Evolutionary conservation across 2,888 invertebrate species (phyloP).

Genomic region (Heliconius erato): DNA sequence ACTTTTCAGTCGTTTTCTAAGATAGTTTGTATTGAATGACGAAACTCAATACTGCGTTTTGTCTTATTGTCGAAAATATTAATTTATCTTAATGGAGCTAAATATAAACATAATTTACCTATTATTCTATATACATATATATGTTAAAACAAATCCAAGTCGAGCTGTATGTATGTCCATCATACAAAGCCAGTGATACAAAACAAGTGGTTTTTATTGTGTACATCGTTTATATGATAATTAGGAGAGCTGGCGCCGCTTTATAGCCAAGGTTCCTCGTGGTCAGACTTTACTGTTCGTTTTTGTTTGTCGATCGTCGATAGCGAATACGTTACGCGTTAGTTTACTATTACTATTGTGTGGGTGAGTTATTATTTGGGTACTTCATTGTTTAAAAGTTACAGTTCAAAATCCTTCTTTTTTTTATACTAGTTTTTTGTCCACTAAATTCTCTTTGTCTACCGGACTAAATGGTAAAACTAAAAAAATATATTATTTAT

Average conservation of each 20-base stretch:
- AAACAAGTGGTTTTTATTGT: slow-evolving; percentile 45
- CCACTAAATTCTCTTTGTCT: no score
- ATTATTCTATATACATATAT: background rate
- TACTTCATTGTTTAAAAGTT: no score
- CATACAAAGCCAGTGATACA: slow-evolving; percentile 14
- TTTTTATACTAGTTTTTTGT: no score
- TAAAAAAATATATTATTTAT: no score
- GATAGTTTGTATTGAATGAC: no score
- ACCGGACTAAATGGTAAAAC: no score
- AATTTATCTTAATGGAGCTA: background rate
- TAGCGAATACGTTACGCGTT: background rate
- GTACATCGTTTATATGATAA: slow-evolving; percentile 56
- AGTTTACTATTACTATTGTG: background rate
- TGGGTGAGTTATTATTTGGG: background rate
- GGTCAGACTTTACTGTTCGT: slow-evolving; percentile 6
- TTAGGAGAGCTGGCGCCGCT: slow-evolving; percentile 52
- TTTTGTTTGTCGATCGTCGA: background rate
- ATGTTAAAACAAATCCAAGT: background rate
- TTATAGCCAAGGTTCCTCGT: slow-evolving; percentile 39
- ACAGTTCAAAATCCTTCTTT: no score
- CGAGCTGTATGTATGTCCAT: background rate
- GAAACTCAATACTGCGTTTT: no score
- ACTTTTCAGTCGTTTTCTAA: no score
- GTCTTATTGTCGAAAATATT: no score
- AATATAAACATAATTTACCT: background rate